Evolutionary conservation across 2,888 invertebrate species (phyloP), one percentile per base, ranked within the genome.

Genomic region (Pristionchus maxplancki): DNA sequence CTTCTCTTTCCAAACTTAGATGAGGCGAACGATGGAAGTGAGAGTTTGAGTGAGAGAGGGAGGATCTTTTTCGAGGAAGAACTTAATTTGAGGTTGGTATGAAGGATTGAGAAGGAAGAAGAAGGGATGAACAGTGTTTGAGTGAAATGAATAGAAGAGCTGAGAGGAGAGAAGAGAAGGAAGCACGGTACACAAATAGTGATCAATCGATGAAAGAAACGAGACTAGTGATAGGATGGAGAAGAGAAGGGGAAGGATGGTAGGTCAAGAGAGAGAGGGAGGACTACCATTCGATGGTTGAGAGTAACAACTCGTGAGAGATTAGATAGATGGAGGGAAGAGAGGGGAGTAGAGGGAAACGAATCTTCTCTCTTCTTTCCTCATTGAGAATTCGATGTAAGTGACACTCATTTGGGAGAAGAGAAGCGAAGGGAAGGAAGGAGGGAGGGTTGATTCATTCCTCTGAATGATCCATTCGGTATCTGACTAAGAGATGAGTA

Each of bases 151-250:
- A 67, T 71, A 37, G 81, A 81, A 31, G 81, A 81, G 50, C 48
- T 48, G 84, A 58, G 85, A 85, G n/a, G 64, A 53, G 67, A 53
- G 53, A 62, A 40, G 85, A 64, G 50, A 82, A 44, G 28, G 83
- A 83, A 85, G 67, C 40, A 85, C 50, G 82, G 82, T 64, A 85
- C 17, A 85, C 85, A 85, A 64, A 64, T 37, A 64, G 81, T 84
- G 85, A 85, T 85, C 62, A 40, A 85, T 85, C 85, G 28, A 85
- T 85, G 31, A 28, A 85, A 85, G 62, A 84, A 58, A 34, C n/a
- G 44, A 85, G 64, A 64, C 15, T 24, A 64, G 44, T 85, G 85
- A 85, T 85, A 64, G 40, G 31, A 71, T 28, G 20, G 84, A 58
- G 37, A 48, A 44, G 44, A 64, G 40, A 62, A 17, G 83, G 62